Evolutionary conservation across 2,888 invertebrate genomes (phyloP).

Genomic region (Drosophila picticornis): DNA sequence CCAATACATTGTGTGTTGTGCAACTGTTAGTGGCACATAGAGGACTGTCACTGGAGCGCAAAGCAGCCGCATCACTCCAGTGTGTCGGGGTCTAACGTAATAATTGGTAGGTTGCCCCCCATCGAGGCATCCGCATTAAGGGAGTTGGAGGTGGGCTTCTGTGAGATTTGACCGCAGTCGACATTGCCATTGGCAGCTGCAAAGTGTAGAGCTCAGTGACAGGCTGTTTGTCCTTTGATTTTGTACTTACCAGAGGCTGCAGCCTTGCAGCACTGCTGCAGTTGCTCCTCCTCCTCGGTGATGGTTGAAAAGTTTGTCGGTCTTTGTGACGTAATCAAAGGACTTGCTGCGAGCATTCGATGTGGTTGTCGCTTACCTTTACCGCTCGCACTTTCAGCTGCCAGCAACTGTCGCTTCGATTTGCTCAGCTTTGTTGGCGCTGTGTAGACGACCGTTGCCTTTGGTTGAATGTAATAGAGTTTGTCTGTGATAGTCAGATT

Average conservation of each 20-base stretch:
- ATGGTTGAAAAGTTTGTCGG: conserved; percentile 74
- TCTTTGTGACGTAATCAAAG: conserved; percentile 72
- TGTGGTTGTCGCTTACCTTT: conserved; percentile 55
- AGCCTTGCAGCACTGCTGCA: conserved; percentile 47
- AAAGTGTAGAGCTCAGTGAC: conserved; percentile 3
- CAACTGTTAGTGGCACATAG: background rate
- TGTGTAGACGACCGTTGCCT: conserved; percentile 65
- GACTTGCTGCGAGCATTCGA: conserved; percentile 62
- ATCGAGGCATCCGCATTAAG: conserved; percentile 17
- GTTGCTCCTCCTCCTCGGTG: conserved; percentile 72
- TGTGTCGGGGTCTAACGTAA: conserved; percentile 54
- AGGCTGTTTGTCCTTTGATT: conserved; percentile 1
- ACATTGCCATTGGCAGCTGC: conserved; percentile 42
- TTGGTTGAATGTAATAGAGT: background rate
- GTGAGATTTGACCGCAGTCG: conserved; percentile 38
- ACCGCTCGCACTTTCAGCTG: conserved; percentile 17
- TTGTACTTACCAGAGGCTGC: conserved; percentile 28
- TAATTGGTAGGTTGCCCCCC: conserved; percentile 56
- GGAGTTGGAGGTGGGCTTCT: conserved; percentile 28
- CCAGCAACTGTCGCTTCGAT: conserved; percentile 47
- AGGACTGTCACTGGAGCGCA: background rate
- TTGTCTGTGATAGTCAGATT: no score
- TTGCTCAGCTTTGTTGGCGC: conserved; percentile 59
- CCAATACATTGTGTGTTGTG: background rate
- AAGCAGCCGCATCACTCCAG: conserved; percentile 31